Evolutionary conservation across 2,113 vertebrate species (phyloP).

Genomic region (Paradisaea rubra): DNA sequence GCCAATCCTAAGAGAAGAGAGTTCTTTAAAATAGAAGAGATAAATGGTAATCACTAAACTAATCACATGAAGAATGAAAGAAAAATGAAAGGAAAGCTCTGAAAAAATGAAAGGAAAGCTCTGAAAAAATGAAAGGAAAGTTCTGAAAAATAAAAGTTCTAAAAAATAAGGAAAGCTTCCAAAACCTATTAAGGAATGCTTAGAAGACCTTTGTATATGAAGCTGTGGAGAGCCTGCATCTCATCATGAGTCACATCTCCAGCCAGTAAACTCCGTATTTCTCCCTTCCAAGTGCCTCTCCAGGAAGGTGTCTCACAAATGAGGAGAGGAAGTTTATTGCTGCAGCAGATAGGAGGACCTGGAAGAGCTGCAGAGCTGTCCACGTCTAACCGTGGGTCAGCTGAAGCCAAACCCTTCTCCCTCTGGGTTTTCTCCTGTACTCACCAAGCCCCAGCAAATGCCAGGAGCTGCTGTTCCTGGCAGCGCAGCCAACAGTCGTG

Average conservation of each 20-base stretch:
- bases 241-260: not conserved
- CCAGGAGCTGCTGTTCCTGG: constrained; percentile 29
- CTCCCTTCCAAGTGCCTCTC: not conserved
- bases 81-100: not conserved
- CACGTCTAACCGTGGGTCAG: not conserved
- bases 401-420: not conserved
- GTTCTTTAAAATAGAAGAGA: not conserved
- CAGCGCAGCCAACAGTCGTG: constrained; percentile 27
- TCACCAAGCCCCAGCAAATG: not conserved
- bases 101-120: not conserved
- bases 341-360: not conserved
- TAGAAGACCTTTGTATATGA: not conserved
- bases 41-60: not conserved
- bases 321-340: not conserved
- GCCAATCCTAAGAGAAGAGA: not conserved
- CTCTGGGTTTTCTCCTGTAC: not conserved
- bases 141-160: not conserved
- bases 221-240: not conserved
- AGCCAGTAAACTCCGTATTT: not conserved
- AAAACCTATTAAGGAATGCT: not conserved
- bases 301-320: not conserved
- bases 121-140: not conserved
- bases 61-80: not conserved
- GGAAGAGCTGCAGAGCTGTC: not conserved
- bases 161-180: not conserved